Percentiles rank a stretch among this genome's conserved stretches.
These are phyloP conservation scores for Malurus alboscapulatus DNA, from an alignment of 2,113 vertebrate species.

Conservation along the genomic window DNA sequence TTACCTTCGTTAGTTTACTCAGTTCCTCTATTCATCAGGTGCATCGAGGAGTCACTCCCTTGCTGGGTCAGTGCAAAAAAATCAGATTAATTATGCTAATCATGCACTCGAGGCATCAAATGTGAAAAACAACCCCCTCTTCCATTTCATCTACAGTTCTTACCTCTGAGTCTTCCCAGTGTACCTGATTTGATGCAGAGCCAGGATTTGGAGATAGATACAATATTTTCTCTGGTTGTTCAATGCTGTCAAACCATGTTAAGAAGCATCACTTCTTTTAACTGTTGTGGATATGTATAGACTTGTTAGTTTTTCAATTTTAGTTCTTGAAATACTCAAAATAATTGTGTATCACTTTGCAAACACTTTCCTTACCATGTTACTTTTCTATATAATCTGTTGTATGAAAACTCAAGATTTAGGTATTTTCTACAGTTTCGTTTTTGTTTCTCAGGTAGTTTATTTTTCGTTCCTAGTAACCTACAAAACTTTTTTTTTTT, in stretches of 20 bases:
- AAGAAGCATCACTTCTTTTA: neutral
- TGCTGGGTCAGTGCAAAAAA: neutral
- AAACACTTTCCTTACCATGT: fast-evolving
- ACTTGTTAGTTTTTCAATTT: neutral
- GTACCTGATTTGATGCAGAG: neutral
- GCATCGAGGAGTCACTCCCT: neutral
- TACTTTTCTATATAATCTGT: neutral
- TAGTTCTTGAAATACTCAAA: neutral
- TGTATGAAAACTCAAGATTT: neutral
- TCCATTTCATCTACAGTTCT: neutral
- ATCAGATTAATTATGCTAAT: constrained; percentile 51
- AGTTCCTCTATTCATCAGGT: constrained; percentile 13
- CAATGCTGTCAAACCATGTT: neutral
- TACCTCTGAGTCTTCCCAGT: neutral
- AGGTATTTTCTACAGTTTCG: neutral
- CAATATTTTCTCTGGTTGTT: neutral
- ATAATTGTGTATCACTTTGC: neutral
- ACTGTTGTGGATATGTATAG: neutral
- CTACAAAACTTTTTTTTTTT: neutral
- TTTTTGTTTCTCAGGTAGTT: neutral
- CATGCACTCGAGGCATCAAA: neutral
- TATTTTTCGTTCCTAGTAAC: neutral
- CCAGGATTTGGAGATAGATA: neutral
- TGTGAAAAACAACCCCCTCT: neutral
- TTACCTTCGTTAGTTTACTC: constrained; percentile 16